A percentile compares a stretch with the other conserved stretches of the same genome.
phyloP scores from a whole-genome alignment of 92 coral and sea anemone genomes.

The Montipora capitata region DNA sequence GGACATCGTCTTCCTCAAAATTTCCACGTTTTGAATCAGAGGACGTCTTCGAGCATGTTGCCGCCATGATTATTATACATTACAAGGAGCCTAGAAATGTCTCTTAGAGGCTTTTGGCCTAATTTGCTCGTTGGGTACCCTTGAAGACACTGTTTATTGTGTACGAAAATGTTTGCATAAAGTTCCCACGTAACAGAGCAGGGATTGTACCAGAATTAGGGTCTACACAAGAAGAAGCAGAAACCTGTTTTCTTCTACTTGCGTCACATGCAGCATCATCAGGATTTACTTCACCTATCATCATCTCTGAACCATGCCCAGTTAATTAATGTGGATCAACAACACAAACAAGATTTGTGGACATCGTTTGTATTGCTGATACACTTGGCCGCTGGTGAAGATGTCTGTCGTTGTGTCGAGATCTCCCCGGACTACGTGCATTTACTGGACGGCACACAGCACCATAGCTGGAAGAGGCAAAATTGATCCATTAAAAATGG shows the following conservation, averaged over 20 bases:
- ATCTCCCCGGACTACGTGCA: conserved; percentile 32
- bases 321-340: neutral
- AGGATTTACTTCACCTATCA: too few species aligned
- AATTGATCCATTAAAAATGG: conserved; percentile 35
- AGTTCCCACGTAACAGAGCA: too few species aligned
- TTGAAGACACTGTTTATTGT: too few species aligned
- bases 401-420: neutral
- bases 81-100: too few species aligned
- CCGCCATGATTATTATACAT: neutral
- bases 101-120: too few species aligned
- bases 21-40: conserved; percentile 13
- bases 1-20: conserved; percentile 20
- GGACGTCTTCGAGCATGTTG: conserved; percentile 13
- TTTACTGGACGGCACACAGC: conserved; percentile 64
- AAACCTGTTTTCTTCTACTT: too few species aligned
- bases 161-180: too few species aligned
- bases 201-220: too few species aligned
- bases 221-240: too few species aligned
- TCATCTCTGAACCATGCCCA: too few species aligned
- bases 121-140: too few species aligned
- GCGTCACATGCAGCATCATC: too few species aligned
- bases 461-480: conserved; percentile 66
- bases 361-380: conserved; percentile 8
- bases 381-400: neutral
- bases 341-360: conserved; percentile 13